Evolutionary conservation across 2,797 vertebrate genomes (phyloP).

Genomic region (Bradypodion ventrale): DNA sequence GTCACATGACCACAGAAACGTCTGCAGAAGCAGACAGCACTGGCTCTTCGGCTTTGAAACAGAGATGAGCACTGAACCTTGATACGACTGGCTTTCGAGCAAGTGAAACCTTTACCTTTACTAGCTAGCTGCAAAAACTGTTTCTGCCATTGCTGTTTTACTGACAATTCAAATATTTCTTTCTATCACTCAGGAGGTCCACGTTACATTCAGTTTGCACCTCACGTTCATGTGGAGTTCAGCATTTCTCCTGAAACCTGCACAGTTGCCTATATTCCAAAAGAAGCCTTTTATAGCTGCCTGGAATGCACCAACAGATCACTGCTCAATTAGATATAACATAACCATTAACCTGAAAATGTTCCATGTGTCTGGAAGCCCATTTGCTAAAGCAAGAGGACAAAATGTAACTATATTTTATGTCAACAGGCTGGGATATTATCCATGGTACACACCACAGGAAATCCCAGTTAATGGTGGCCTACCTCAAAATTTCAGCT

Average conservation of each 20-base stretch:
- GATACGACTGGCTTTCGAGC: no score
- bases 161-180: constrained; percentile 37
- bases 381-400: constrained; percentile 76
- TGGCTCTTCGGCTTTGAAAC: no score
- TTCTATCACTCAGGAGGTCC: constrained; percentile 27
- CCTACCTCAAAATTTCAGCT: constrained; percentile 81
- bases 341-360: constrained; percentile 74
- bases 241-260: constrained; percentile 78
- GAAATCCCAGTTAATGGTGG: constrained; percentile 76
- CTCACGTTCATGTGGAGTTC: constrained; percentile 44
- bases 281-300: constrained; percentile 81
- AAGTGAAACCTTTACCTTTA: no score
- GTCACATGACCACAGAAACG: no score
- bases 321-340: constrained; percentile 78
- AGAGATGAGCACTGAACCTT: no score
- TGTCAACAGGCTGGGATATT: constrained; percentile 81
- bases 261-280: constrained; percentile 75
- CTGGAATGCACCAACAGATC: constrained; percentile 83
- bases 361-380: constrained; percentile 81
- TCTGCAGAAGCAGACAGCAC: no score
- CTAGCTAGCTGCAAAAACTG: not conserved
- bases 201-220: constrained; percentile 26
- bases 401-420: constrained; percentile 88
- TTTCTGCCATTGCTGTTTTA: constrained; percentile 27
- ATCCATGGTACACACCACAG: constrained; percentile 80